These are phyloP conservation scores for Philereme vetulata DNA, from an alignment of 2,888 invertebrate genomes.

Conservation along the genomic window DNA sequence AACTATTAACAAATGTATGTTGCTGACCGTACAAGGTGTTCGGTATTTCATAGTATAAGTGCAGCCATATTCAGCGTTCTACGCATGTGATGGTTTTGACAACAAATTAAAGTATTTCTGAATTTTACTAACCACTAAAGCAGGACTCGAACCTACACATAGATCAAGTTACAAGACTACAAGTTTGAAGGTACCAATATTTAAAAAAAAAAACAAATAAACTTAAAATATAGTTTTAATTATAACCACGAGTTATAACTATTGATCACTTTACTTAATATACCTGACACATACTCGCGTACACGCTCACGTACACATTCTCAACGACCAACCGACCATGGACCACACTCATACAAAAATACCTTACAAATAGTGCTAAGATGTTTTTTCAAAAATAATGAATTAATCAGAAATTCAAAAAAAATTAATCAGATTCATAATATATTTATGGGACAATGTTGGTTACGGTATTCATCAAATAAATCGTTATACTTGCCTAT, in stretches of 20 bases:
- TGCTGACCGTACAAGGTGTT: no score
- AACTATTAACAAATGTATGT: no score
- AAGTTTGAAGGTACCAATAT: not conserved
- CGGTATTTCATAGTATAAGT: no score
- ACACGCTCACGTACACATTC: conserved; percentile 18
- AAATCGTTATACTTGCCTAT: no score
- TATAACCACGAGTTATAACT: conserved; percentile 23
- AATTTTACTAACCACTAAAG: no score
- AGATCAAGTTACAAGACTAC: no score
- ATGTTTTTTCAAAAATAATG: not conserved
- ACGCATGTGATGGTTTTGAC: no score
- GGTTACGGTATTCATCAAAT: no score
- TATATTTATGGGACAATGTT: no score
- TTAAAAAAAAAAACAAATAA: not conserved
- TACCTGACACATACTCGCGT: conserved; percentile 2
- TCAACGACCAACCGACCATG: conserved; percentile 1
- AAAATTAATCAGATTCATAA: not conserved
- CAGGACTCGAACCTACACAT: no score
- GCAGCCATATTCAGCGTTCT: no score
- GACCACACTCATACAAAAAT: not conserved
- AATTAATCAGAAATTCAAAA: not conserved
- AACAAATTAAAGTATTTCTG: no score
- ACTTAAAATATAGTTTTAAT: conserved; percentile 28
- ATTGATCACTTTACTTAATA: not conserved
- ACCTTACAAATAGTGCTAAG: not conserved